Conservation (phyloP, 2,888 invertebrate species). For the Callyntrura sp. region DNA sequence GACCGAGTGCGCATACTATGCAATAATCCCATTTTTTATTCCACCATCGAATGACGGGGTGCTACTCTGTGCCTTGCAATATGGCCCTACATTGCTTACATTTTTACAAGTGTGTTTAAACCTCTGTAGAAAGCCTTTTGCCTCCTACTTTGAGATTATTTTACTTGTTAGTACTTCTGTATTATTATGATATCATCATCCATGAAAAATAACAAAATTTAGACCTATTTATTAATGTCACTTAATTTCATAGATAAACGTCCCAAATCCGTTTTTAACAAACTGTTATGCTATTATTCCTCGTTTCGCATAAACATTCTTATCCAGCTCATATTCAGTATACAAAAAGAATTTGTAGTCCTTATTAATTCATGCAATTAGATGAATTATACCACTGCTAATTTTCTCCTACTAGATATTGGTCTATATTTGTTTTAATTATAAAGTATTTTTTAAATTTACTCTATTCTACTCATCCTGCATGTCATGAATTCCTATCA, state of each 20-base stretch:
- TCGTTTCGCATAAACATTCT: not conserved
- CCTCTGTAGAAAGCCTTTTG: no score
- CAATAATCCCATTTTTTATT: no score
- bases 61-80: no score
- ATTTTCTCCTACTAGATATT: not conserved
- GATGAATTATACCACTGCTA: not conserved
- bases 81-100: no score
- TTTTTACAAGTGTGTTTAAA: no score
- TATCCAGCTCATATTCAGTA: constrained; percentile 61
- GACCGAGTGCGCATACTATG: no score
- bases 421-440: not conserved
- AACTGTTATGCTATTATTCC: not conserved
- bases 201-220: not conserved
- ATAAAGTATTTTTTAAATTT: no score
- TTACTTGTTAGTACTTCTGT: no score
- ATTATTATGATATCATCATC: not conserved
- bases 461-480: no score
- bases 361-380: not conserved
- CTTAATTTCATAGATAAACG: not conserved
- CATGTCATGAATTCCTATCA: no score
- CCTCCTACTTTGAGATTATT: no score
- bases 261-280: not conserved
- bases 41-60: no score
- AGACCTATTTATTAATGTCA: not conserved
- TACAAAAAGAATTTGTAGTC: constrained; percentile 22